These are phyloP conservation scores for Marmota flaviventris DNA, from an alignment of 2,113 vertebrate species.

Conservation along the genomic window DNA sequence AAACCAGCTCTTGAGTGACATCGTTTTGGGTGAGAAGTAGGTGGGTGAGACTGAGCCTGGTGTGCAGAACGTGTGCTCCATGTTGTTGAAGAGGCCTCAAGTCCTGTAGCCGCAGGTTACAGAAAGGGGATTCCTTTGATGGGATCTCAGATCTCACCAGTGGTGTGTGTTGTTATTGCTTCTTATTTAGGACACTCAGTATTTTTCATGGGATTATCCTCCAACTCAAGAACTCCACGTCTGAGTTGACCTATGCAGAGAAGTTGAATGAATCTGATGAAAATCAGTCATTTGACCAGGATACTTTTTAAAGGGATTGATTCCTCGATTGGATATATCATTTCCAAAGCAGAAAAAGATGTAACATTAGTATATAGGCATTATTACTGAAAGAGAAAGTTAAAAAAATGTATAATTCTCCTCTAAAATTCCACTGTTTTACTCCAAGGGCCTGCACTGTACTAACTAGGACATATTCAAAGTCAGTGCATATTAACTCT, in stretches of 20 bases:
- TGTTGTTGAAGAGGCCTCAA: neutral
- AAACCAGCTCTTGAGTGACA: neutral
- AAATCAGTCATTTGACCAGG: neutral
- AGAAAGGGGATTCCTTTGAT: neutral
- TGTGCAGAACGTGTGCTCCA: fast-evolving
- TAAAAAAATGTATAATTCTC: neutral
- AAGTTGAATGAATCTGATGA: constrained; percentile 1
- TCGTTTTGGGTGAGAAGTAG: neutral
- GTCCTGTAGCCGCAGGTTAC: neutral
- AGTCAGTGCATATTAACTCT: neutral
- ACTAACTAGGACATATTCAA: neutral
- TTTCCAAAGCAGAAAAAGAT: neutral
- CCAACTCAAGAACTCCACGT: neutral
- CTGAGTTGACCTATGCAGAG: neutral
- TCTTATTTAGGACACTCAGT: neutral
- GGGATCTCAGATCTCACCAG: neutral
- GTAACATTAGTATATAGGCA: neutral
- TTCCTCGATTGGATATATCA: neutral
- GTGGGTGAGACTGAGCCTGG: neutral
- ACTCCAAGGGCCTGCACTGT: neutral
- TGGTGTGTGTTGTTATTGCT: fast-evolving
- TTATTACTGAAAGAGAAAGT: neutral
- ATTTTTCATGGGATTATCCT: neutral
- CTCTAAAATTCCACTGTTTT: neutral
- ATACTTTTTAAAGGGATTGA: neutral